Evolutionary conservation across 2,888 invertebrate genomes (phyloP).

Genomic region (Pachliopta kotzebuea): DNA sequence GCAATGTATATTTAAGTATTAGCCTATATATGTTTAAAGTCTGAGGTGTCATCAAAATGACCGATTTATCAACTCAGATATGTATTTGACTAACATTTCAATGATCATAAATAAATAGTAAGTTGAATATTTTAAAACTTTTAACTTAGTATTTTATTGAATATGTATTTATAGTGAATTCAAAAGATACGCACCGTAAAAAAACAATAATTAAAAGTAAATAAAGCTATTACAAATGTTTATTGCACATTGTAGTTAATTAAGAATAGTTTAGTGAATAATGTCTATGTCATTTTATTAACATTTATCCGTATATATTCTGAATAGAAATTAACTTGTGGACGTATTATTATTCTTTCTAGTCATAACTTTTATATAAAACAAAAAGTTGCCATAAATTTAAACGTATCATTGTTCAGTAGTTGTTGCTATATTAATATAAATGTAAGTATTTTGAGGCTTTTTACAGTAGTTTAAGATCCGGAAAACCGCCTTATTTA

Average conservation of each 20-base stretch:
- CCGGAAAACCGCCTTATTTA: neutral
- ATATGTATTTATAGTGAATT: too few relatives aligned
- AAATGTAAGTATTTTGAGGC: neutral
- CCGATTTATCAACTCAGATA: too few relatives aligned
- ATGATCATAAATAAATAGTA: too few relatives aligned
- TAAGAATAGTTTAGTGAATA: neutral
- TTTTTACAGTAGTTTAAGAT: neutral
- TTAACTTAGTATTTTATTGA: too few relatives aligned
- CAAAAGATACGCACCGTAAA: too few relatives aligned
- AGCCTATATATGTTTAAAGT: too few relatives aligned
- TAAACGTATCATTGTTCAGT: neutral
- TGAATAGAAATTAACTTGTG: neutral
- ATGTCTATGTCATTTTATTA: neutral
- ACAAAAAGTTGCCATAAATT: slow-evolving; percentile 7
- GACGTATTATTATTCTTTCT: slow-evolving; percentile 30
- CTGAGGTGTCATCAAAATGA: too few relatives aligned
- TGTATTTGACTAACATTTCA: too few relatives aligned
- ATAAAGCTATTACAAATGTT: neutral
- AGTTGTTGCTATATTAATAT: neutral
- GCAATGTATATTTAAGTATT: too few relatives aligned
- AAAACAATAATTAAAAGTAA: too few relatives aligned
- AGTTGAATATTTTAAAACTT: too few relatives aligned
- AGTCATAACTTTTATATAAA: slow-evolving; percentile 32
- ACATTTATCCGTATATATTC: neutral
- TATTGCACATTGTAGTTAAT: neutral